Evolutionary conservation across 2,888 invertebrate genomes (phyloP), one percentile per base, ranked within the genome.

Genomic region (Strigamia crassipes): DNA sequence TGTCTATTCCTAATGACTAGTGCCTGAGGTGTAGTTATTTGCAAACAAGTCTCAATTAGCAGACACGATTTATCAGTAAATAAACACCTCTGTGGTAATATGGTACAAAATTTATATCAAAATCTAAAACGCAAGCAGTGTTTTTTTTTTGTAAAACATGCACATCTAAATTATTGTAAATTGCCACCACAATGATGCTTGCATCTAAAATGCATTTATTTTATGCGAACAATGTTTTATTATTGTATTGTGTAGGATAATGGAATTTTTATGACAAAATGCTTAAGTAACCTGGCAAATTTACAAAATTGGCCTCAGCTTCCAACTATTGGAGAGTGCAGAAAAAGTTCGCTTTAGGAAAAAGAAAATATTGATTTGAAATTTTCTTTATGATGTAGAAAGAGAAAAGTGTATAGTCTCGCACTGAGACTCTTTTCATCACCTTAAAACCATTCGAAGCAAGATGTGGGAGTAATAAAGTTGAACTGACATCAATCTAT

Each of bases 261-360:
- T 80, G 51, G 80, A 27, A 12, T 80, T 80, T 80, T 80, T 80
- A 80, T 46, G 42, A 46, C 51, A 80, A 80, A 80, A 42, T 23
- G 46, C 80, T 80, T 51, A 80, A 27, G 13, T 73, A 73, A 21
- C 23, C 80, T 31, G 27, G 31, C 80, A 80, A 51, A 80, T 80
- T 80, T 51, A 80, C 80, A 80, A 80, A 80, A 80, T n/a, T 80
- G 80, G 80, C 80, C 42, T 31, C n/a, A 80, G 46, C 42, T 42
- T 73, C 51, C 23, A 46, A 31, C 73, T 73, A 21, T 18, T 73
- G 73, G 13, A 10, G 1, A 10, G 1, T n/a, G n/a, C 8, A 73
- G 73, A 31, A 73, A 27, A 73, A 73, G 21, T 21, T 15, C n/a
- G 61, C 61, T 66, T 66, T 12, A 27, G 73, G 31, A n/a, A 73